A percentile compares a stretch with the other conserved stretches of the same genome.
Evolutionary conservation across 2,113 vertebrate genomes (phyloP).

Genomic region (Aleadryas rufinucha): DNA sequence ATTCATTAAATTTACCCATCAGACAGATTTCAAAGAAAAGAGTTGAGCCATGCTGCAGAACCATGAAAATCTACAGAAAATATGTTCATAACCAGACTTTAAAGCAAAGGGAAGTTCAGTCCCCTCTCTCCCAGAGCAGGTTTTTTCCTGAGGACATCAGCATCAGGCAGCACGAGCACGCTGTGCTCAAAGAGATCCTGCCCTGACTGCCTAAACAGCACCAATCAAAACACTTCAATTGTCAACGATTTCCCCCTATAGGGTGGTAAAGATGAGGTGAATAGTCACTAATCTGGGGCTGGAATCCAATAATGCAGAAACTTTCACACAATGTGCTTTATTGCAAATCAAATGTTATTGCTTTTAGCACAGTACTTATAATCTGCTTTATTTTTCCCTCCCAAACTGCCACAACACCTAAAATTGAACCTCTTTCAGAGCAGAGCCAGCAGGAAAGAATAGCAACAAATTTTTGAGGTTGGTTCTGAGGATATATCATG

Average conservation of each 20-base stretch:
- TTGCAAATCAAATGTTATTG: constrained; percentile 21
- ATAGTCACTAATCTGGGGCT: background rate
- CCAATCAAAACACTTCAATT: constrained; percentile 43
- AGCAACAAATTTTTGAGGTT: background rate
- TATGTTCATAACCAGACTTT: background rate
- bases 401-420: background rate
- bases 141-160: background rate
- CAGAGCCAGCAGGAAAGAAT: background rate
- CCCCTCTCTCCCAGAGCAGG: background rate
- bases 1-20: background rate
- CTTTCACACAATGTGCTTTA: background rate
- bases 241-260: background rate
- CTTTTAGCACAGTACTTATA: background rate
- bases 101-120: background rate
- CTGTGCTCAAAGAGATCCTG: background rate
- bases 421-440: constrained; percentile 1
- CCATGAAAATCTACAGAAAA: background rate
- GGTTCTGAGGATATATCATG: background rate
- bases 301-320: constrained; percentile 19
- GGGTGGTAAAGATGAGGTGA: background rate
- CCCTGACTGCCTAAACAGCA: constrained; percentile 14
- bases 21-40: background rate
- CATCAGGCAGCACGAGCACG: background rate
- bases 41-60: background rate
- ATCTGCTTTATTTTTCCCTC: background rate